Percentiles rank a stretch among this genome's conserved stretches.
Evolutionary conservation across 2,113 vertebrate genomes (phyloP).

Genomic region (Triplophysa siluroides): DNA sequence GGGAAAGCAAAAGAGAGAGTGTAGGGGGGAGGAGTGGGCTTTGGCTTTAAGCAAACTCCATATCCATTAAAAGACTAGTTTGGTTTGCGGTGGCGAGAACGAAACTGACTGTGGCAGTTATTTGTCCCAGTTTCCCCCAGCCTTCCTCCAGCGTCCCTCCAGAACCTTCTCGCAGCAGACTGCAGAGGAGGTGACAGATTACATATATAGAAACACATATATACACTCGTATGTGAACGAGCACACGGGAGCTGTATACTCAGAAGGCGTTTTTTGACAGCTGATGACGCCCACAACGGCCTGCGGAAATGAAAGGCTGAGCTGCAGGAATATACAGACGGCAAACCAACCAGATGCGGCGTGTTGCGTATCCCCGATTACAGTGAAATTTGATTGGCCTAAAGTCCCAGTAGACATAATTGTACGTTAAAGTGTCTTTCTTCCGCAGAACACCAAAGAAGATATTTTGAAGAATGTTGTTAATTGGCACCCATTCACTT

Average conservation of each 20-base stretch:
- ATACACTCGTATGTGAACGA: constrained; percentile 49
- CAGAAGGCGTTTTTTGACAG: constrained; percentile 18
- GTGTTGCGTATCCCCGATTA: too few species aligned
- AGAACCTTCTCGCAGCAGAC: constrained; percentile 41
- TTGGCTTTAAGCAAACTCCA: constrained; percentile 4
- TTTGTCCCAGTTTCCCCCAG: constrained; percentile 55
- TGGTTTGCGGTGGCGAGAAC: constrained; percentile 34
- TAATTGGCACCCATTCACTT: too few species aligned
- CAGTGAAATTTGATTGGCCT: too few species aligned
- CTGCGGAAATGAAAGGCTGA: constrained; percentile 19
- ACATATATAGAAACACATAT: constrained; percentile 37
- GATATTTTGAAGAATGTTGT: too few species aligned
- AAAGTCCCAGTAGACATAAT: too few species aligned
- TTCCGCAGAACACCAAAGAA: too few species aligned
- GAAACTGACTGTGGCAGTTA: constrained; percentile 18
- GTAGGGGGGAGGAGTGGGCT: neutral
- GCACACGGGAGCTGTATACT: constrained; percentile 28
- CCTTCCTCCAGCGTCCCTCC: constrained; percentile 31
- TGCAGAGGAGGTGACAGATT: constrained; percentile 53
- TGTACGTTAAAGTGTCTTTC: too few species aligned
- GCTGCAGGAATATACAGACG: neutral
- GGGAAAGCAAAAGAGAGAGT: neutral
- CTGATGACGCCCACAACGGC: constrained; percentile 6
- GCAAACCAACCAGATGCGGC: neutral
- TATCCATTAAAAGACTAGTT: constrained; percentile 40